phyloP scores from a whole-genome alignment of 1,140 invertebrate genomes.

The Neodiprion pinetum region DNA sequence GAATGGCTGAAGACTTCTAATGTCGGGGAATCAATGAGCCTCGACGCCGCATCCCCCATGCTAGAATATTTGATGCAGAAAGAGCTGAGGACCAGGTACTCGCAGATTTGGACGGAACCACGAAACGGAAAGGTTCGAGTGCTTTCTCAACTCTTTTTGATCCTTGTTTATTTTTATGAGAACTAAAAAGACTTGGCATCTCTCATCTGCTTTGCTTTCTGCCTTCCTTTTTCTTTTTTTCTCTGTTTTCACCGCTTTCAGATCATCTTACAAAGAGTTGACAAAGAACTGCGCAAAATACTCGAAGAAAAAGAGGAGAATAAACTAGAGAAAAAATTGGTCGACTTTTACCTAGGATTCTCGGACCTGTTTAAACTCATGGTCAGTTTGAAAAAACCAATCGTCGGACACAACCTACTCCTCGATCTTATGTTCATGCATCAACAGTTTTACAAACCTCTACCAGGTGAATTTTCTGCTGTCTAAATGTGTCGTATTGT shows the following conservation, averaged over 20 bases:
- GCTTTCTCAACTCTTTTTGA: constrained; percentile 39
- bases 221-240: neutral
- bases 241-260: constrained; percentile 26
- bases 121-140: constrained; percentile 53
- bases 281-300: constrained; percentile 34
- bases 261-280: constrained; percentile 53
- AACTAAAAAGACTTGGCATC: neutral
- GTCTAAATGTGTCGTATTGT: neutral
- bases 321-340: constrained; percentile 48
- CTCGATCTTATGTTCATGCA: constrained; percentile 75
- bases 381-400: constrained; percentile 67
- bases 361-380: constrained; percentile 72
- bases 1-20: constrained; percentile 58
- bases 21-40: constrained; percentile 25
- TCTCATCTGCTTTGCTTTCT: neutral
- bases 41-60: constrained; percentile 31
- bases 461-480: constrained; percentile 64
- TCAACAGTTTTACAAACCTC: constrained; percentile 73
- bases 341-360: constrained; percentile 70
- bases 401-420: constrained; percentile 79
- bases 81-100: constrained; percentile 63
- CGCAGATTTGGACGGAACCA: constrained; percentile 56
- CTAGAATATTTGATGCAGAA: constrained; percentile 61
- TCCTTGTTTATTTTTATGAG: constrained; percentile 13
- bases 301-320: constrained; percentile 56